Base-by-base conservation (phyloP, 2,113 vertebrate species). In the Daphoenositta chrysoptera region DNA sequence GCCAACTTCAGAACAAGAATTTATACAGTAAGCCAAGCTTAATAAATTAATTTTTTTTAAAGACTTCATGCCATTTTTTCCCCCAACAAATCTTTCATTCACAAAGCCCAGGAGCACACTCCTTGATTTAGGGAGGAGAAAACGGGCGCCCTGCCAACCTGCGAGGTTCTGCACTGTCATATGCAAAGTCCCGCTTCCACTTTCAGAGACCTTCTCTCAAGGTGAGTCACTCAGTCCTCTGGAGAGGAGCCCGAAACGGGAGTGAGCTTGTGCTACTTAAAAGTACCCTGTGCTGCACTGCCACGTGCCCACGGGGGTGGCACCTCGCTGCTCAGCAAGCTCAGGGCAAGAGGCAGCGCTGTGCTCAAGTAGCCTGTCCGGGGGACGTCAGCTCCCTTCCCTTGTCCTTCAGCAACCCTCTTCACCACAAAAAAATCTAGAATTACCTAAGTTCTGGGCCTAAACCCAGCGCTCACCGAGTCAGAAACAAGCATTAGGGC, bases 221-320 rank as follows among this genome's bases (percentile, higher is more conserved):
- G 92, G 88, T 90, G 92, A 96, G 56, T 96, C 85, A 86, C 81
- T 91, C 13, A 7, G 63, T 73, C 33, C 87, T 88, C 87, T 93
- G 93, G 92, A 95, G 79, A 73, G 79, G 5, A 93, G 92, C 86
- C 92, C 48, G n/a, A 88, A 86, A 70, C 1, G 0, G 31, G 58
- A 90, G 80, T 45, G 71, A 75, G 56, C 40, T 56, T 28, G 57
- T 68, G 66, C 44, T 47, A 19, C 85, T 88, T 23, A 1, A 5
- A 66, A 70, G 33, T 18, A 22, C 42, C n/a, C 48, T 75, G n/a
- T 70, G 83, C 76, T 86, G 84, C 94, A 57, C 66, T 57, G 81
- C 45, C 78, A 66, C 6, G 7, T 85, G 77, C 42, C 44, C 26
- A 14, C 4, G 15, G 33, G 1, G 2, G 15, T 1, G 3, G 35